Percentiles rank a stretch among this genome's conserved stretches.
Conservation (phyloP, 2,888 invertebrate genomes). For the Cosmorhoe ocellata region DNA sequence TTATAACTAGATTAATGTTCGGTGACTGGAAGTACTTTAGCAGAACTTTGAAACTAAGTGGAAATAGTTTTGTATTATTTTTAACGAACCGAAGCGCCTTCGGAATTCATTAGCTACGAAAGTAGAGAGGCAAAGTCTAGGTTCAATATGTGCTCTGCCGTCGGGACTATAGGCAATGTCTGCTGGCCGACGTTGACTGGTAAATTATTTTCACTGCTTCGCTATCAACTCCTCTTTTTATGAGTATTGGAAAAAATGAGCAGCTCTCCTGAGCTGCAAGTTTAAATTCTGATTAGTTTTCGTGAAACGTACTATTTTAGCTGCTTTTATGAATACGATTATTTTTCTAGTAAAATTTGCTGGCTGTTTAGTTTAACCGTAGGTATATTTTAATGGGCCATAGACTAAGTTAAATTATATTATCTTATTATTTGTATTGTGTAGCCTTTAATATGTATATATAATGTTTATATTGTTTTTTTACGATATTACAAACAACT, state of each 20-base stretch:
- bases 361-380: too few relatives aligned
- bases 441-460: too few relatives aligned
- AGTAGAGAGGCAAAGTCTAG: conserved; percentile 55
- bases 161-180: conserved; percentile 18
- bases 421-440: too few relatives aligned
- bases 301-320: conserved; percentile 6
- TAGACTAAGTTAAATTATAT: too few relatives aligned
- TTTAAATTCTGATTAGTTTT: conserved; percentile 16
- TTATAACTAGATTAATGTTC: conserved; percentile 78
- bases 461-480: too few relatives aligned
- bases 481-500: too few relatives aligned
- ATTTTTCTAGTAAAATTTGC: neutral
- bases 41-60: conserved; percentile 64
- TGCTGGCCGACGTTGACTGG: conserved; percentile 19
- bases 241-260: conserved; percentile 24
- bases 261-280: conserved; percentile 12
- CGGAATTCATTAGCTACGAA: conserved; percentile 73
- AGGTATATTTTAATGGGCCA: too few relatives aligned
- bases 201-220: conserved; percentile 30
- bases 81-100: conserved; percentile 69
- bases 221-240: conserved; percentile 30
- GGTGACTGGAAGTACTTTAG: conserved; percentile 69
- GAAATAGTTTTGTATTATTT: conserved; percentile 75
- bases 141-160: conserved; percentile 54
- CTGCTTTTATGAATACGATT: neutral